Evolutionary conservation across 1,140 invertebrate genomes (phyloP).

Genomic region (Drosophila novamexicana): DNA sequence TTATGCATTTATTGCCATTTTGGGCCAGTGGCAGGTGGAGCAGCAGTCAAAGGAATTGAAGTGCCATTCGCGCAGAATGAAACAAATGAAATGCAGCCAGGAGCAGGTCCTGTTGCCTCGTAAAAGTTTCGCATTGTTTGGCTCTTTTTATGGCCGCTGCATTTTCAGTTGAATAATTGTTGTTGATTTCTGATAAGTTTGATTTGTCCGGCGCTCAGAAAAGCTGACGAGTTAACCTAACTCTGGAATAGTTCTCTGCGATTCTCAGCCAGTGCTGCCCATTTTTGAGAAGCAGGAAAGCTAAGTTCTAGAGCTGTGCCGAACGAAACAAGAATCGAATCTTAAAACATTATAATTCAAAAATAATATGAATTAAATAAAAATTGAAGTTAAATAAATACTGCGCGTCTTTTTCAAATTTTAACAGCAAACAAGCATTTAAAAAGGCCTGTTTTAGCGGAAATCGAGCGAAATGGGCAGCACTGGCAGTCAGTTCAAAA

Average conservation of each 20-base stretch:
- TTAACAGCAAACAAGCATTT: no score
- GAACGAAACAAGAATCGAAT: no score
- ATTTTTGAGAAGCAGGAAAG: no score
- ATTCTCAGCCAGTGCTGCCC: not conserved
- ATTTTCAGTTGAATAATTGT: constrained; percentile 73
- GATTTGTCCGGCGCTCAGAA: constrained; percentile 43
- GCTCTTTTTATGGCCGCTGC: constrained; percentile 63
- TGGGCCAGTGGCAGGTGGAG: constrained; percentile 32
- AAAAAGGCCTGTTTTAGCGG: no score
- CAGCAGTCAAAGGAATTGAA: constrained; percentile 47
- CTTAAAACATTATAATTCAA: no score
- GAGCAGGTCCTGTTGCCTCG: constrained; percentile 44
- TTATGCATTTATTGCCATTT: constrained; percentile 78
- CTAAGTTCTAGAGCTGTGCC: no score
- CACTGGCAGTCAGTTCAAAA: no score
- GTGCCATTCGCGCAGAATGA: constrained; percentile 31
- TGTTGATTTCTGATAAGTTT: constrained; percentile 75
- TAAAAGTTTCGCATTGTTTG: constrained; percentile 77
- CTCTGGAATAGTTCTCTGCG: constrained; percentile 62
- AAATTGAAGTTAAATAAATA: no score
- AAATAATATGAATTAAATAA: no score
- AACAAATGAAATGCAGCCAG: constrained; percentile 64
- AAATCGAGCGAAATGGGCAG: no score
- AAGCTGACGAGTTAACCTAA: constrained; percentile 55
- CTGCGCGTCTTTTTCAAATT: no score